phyloP scores from a whole-genome alignment of 2,888 invertebrate species.

The Odontothrips loti region DNA sequence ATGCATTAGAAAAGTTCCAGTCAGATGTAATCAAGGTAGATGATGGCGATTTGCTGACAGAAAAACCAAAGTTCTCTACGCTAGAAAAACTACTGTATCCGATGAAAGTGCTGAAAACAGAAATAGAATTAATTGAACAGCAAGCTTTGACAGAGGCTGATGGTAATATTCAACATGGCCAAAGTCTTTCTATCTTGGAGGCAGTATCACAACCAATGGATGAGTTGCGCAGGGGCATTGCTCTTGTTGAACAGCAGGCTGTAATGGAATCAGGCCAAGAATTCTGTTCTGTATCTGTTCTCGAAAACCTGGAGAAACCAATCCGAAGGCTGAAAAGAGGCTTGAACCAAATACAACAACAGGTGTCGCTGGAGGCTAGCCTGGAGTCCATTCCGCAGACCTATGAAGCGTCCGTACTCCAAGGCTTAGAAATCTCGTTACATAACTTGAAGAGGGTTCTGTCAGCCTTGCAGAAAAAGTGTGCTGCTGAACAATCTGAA shows the following conservation, averaged over 20 bases:
- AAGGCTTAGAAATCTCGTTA: slow-evolving; percentile 1
- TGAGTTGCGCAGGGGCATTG: slow-evolving; percentile 45
- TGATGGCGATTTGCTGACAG: slow-evolving; percentile 34
- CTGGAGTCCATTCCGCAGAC: not conserved
- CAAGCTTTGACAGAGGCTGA: slow-evolving; percentile 29
- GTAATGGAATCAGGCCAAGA: slow-evolving; percentile 40
- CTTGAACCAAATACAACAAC: not conserved
- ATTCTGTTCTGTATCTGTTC: slow-evolving; percentile 37
- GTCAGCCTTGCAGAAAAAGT: not conserved
- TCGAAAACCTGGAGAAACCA: not conserved
- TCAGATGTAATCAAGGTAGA: slow-evolving; percentile 55
- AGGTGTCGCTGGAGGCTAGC: not conserved
- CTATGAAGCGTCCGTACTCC: not conserved
- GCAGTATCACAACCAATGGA: slow-evolving; percentile 43
- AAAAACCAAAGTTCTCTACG: slow-evolving; percentile 31
- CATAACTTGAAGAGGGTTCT: not conserved
- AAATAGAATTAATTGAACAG: slow-evolving; percentile 34
- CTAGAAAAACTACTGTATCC: slow-evolving; percentile 35
- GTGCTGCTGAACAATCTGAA: not conserved
- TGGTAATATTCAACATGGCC: not conserved
- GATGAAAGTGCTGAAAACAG: slow-evolving; percentile 33
- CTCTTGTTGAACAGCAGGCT: slow-evolving; percentile 42
- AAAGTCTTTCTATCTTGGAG: slow-evolving; percentile 38
- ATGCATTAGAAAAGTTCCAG: slow-evolving; percentile 51
- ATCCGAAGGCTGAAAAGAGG: not conserved